phyloP scores from a whole-genome alignment of 2,888 invertebrate genomes.

The Cheilosia soror region DNA sequence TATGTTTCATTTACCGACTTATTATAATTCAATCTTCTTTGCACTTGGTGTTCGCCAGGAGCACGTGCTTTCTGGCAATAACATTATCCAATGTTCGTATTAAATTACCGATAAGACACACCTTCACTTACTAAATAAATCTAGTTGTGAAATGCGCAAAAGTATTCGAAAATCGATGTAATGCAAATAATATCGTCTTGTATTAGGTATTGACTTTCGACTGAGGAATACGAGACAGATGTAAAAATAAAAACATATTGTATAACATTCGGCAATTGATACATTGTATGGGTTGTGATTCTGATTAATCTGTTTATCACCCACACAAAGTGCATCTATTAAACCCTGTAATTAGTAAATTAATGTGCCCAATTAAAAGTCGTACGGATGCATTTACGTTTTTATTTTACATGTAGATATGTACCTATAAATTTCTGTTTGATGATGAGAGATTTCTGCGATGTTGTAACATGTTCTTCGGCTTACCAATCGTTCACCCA shows the following conservation, averaged over 20 bases:
- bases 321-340: not conserved
- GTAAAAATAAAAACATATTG: not conserved
- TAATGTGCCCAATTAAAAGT: not conserved
- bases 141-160: no score
- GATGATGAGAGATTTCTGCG: constrained; percentile 2
- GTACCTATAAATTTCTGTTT: not conserved
- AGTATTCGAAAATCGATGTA: no score
- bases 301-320: constrained; percentile 1
- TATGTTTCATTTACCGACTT: no score
- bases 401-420: not conserved
- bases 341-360: constrained; percentile 18
- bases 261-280: not conserved
- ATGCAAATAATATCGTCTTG: no score
- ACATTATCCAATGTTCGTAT: no score
- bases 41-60: no score
- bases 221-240: no score
- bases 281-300: not conserved
- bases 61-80: no score
- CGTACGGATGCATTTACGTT: not conserved
- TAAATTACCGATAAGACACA: no score
- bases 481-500: constrained; percentile 17
- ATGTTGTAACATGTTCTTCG: constrained; percentile 26
- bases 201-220: no score
- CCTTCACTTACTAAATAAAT: no score
- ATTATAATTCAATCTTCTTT: no score